These are phyloP conservation scores for Acanthurus lineatus DNA, from an alignment of 2,797 vertebrate species.

Conservation along the genomic window DNA sequence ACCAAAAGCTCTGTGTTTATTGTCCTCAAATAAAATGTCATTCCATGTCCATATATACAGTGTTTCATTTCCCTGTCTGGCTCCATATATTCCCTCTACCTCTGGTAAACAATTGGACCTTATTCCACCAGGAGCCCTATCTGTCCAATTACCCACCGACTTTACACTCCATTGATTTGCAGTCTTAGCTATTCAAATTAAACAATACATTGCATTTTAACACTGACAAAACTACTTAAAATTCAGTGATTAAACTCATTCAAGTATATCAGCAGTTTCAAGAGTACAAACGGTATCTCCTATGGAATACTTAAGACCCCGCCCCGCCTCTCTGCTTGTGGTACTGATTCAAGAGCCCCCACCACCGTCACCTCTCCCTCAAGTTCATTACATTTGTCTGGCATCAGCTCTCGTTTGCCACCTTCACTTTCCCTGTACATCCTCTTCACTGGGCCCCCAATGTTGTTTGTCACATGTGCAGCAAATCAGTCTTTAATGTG, in stretches of 20 bases:
- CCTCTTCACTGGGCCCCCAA: not conserved
- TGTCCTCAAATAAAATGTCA: constrained; percentile 14
- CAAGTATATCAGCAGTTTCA: constrained; percentile 88
- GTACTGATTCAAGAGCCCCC: too few species aligned
- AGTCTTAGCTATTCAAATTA: constrained; percentile 91
- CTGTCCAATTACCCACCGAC: constrained; percentile 89
- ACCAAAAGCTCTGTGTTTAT: constrained; percentile 19
- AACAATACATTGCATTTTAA: constrained; percentile 93
- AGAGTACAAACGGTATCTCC: constrained; percentile 47
- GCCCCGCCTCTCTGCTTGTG: not conserved
- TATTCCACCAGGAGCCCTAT: constrained; percentile 84
- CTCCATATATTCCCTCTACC: constrained; percentile 52
- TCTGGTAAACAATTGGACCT: constrained; percentile 80
- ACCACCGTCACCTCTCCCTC: constrained; percentile 11
- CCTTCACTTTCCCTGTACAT: not conserved
- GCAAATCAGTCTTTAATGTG: constrained; percentile 55
- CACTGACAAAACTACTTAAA: constrained; percentile 89
- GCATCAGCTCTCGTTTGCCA: constrained; percentile 33
- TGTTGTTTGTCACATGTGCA: constrained; percentile 61
- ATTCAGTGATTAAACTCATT: constrained; percentile 90
- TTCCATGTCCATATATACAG: constrained; percentile 13
- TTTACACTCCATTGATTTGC: constrained; percentile 92
- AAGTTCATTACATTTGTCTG: constrained; percentile 56
- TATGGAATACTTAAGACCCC: constrained; percentile 53
- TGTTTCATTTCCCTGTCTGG: constrained; percentile 32